Base-by-base conservation (phyloP, 2,113 vertebrate genomes). In the Coregonus clupeaformis region DNA sequence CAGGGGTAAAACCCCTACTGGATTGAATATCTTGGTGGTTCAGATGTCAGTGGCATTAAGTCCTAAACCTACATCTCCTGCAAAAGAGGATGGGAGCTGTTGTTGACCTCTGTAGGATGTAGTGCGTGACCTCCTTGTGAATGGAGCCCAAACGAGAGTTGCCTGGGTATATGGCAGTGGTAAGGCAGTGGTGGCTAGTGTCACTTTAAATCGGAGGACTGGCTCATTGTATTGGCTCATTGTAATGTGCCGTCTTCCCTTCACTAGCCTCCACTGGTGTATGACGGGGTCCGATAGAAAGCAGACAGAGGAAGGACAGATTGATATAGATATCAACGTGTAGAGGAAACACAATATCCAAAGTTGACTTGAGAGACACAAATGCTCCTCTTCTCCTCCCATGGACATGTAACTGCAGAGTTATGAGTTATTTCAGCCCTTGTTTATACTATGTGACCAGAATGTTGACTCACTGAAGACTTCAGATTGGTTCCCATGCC, bases 101-200 rank as follows among this genome's bases (percentile, higher is more conserved):
- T 64, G 73, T 20, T 88, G 85, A 89, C 82, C 86, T 73, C 68
- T 57, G 18, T 60, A 68, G 64, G 81, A 87, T 85, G 68, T 78
- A 72, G 87, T 85, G 80, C 77, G 72, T 55, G 72, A 82, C 83
- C 82, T 69, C 83, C 82, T 69, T 86, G 84, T 82, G 69, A 81
- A 52, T 74, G 72, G 69, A 79, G 70, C 76, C 78, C 66, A 70
- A 67, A 6, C 27, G 16, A 77, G 72, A 47, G 75, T 79, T 74
- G 73, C 77, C 69, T 75, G 75, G 68, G 27, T 77, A 71, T 9
- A 63, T 63, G 9, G 22, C 22, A 22, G 22, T 63, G 60, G 14
- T 27, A 9, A 9, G 60, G 22, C 60, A 63, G 60, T 4, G 60
- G 25, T 4, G 60, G 18, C 36, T 42, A 42, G 36, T 42, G 36